A percentile compares a stretch with the other conserved stretches of the same genome.
These are phyloP conservation scores for Atrichornis clamosus DNA, from an alignment of 2,113 vertebrate genomes.

Conservation along the genomic window DNA sequence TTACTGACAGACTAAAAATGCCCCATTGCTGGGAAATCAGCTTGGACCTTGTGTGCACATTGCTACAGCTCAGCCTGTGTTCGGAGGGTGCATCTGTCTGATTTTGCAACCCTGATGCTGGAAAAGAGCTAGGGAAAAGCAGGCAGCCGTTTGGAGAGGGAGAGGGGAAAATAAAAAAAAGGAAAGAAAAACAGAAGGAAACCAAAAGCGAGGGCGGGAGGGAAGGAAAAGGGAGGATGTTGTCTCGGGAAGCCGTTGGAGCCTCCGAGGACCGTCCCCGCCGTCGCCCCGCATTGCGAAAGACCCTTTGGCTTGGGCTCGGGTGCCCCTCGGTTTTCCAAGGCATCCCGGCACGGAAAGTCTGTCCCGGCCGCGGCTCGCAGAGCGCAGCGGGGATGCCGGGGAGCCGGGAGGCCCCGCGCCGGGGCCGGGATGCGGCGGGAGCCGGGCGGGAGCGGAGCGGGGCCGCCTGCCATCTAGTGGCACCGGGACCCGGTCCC, in stretches of 20 bases:
- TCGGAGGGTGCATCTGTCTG: not conserved
- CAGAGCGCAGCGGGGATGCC: constrained; percentile 12
- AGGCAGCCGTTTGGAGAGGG: not conserved
- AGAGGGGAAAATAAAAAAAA: no score
- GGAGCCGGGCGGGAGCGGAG: not conserved
- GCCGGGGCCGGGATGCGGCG: not conserved
- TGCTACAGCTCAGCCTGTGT: not conserved
- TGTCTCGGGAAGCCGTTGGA: not conserved
- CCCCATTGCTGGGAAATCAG: not conserved
- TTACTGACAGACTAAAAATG: not conserved
- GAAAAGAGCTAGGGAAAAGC: not conserved
- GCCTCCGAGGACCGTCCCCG: not conserved
- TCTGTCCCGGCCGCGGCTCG: not conserved
- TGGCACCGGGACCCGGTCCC: not conserved
- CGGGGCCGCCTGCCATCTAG: constrained; percentile 46
- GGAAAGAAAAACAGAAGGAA: not conserved
- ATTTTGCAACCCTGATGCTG: not conserved
- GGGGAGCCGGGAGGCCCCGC: constrained; percentile 23
- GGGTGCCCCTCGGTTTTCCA: constrained; percentile 27
- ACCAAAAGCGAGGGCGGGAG: not conserved
- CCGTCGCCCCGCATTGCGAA: not conserved
- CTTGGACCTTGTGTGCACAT: not conserved
- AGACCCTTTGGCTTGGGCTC: not conserved
- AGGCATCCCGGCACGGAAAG: not conserved
- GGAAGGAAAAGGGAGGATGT: not conserved